Evolutionary conservation across 2,888 invertebrate genomes (phyloP).

Genomic region (Phortica magna): DNA sequence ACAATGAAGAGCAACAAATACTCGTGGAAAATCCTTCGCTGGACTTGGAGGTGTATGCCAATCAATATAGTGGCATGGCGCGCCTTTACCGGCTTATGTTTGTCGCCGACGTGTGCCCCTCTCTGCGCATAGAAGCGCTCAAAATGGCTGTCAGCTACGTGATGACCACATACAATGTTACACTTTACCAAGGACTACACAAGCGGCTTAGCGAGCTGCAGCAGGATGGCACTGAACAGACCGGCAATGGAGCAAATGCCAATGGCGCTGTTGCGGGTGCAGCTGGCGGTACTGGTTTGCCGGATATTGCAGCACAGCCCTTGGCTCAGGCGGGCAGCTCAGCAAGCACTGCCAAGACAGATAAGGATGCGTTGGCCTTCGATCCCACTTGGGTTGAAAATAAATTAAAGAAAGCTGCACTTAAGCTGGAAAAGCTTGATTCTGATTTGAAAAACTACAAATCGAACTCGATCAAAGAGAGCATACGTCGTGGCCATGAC

Average conservation of each 20-base stretch:
- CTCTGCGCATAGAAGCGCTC: slow-evolving; percentile 91
- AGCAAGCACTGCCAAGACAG: slow-evolving; percentile 79
- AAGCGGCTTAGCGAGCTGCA: slow-evolving; percentile 90
- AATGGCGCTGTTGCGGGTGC: slow-evolving; percentile 78
- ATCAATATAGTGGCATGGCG: slow-evolving; percentile 94
- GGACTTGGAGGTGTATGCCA: slow-evolving; percentile 95
- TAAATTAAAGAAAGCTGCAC: slow-evolving; percentile 94
- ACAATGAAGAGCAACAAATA: slow-evolving; percentile 92
- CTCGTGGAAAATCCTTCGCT: slow-evolving; percentile 94
- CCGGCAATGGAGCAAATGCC: slow-evolving; percentile 66
- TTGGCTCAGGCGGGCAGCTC: slow-evolving; percentile 30
- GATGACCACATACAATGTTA: slow-evolving; percentile 95
- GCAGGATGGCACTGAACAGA: slow-evolving; percentile 76
- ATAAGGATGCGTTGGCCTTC: slow-evolving; percentile 77
- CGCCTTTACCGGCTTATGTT: slow-evolving; percentile 93
- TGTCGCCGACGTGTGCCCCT: slow-evolving; percentile 97
- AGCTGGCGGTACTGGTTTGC: slow-evolving; percentile 57
- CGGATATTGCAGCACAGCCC: slow-evolving; percentile 62
- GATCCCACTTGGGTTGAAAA: slow-evolving; percentile 96
- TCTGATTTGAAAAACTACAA: slow-evolving; percentile 99
- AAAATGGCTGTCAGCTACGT: slow-evolving; percentile 97
- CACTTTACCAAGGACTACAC: slow-evolving; percentile 92
- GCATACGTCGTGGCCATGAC: slow-evolving; percentile 98
- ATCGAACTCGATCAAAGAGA: slow-evolving; percentile 98
- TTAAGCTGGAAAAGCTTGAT: slow-evolving; percentile 97